Conservation (phyloP, 2,797 vertebrate species). For the Smutsia gigantea region DNA sequence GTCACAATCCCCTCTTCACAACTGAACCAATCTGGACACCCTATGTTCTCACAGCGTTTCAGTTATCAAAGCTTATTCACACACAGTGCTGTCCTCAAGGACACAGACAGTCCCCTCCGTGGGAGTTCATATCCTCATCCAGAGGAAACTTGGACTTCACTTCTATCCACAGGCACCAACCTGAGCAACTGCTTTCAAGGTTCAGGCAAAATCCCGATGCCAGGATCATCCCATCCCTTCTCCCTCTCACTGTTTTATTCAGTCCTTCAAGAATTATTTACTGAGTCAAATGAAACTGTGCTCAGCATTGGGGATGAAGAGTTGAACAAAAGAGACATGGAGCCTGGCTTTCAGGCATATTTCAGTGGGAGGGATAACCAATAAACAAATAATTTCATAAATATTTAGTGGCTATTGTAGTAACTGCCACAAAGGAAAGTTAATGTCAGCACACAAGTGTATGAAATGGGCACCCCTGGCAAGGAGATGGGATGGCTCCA, state of each 20-base stretch:
- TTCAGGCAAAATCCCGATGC: not conserved
- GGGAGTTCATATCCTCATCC: not conserved
- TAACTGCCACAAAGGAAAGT: not conserved
- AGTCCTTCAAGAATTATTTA: not conserved
- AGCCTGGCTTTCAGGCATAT: not conserved
- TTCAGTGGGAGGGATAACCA: not conserved
- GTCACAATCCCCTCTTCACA: not conserved
- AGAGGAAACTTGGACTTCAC: not conserved
- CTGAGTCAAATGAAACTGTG: not conserved
- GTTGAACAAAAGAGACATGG: not conserved
- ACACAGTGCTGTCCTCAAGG: not conserved
- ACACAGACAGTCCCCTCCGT: not conserved
- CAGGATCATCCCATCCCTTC: too few relatives aligned
- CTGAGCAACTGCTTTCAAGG: not conserved
- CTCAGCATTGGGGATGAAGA: not conserved
- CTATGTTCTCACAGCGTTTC: not conserved
- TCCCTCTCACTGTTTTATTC: not conserved
- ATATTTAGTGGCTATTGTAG: not conserved
- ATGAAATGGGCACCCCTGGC: not conserved
- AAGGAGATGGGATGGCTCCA: not conserved
- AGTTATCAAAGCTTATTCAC: not conserved
- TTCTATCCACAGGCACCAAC: not conserved
- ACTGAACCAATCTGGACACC: not conserved
- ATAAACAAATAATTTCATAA: not conserved
- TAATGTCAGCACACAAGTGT: fast-evolving